Conservation (phyloP, 2,888 invertebrate genomes). For the Unio delphinus region DNA sequence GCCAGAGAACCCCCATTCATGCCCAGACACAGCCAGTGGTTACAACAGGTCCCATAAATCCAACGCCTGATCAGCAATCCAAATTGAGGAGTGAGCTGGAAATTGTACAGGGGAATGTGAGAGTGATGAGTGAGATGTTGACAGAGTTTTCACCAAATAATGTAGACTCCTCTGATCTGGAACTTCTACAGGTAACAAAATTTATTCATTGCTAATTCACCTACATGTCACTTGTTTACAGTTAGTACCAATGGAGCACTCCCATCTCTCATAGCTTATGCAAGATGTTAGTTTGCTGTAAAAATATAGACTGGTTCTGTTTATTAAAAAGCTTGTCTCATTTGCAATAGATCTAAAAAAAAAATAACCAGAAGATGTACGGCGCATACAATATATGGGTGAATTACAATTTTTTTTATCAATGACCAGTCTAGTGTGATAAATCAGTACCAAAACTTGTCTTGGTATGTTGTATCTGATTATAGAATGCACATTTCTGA, state of each 20-base stretch:
- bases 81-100: constrained; percentile 94
- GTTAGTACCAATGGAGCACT: background rate
- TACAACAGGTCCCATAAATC: constrained; percentile 62
- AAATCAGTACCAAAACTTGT: too few relatives aligned
- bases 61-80: constrained; percentile 86
- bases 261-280: background rate
- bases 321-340: too few relatives aligned
- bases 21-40: constrained; percentile 9
- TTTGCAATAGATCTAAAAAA: too few relatives aligned
- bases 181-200: constrained; percentile 82
- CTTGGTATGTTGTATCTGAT: too few relatives aligned
- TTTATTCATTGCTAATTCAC: background rate
- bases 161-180: constrained; percentile 89
- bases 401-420: too few relatives aligned
- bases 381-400: too few relatives aligned
- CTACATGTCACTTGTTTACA: background rate
- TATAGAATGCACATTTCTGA: too few relatives aligned
- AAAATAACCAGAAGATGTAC: too few relatives aligned
- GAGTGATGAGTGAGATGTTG: constrained; percentile 95
- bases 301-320: too few relatives aligned
- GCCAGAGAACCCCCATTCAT: too few relatives aligned
- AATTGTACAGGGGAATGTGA: constrained; percentile 93
- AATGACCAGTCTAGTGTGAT: too few relatives aligned
- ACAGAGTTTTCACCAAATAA: constrained; percentile 88
- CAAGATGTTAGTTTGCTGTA: too few relatives aligned